Evolutionary conservation across 2,113 vertebrate genomes (phyloP), one percentile per base, ranked within the genome.

Genomic region (Gobio gobio): DNA sequence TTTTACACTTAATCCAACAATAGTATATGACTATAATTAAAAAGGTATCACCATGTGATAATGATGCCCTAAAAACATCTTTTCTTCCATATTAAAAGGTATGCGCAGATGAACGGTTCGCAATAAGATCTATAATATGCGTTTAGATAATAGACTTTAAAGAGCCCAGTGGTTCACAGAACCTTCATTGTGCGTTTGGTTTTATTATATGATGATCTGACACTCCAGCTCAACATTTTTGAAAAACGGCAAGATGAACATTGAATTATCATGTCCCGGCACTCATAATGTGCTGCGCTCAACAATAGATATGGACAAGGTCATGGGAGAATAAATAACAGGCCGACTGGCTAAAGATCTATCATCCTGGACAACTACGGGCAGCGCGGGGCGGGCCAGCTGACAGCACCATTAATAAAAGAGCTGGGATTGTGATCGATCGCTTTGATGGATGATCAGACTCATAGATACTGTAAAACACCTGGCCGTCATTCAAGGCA

Each of bases 381-480:
- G 95, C 95, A 95, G 94, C 94, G 93, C 56, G 92, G 94, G 94
- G 93, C 94, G 90, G 78, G 90, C 92, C 88, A 83, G 26, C 94
- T 97, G 97, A 97, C 96, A 96, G 95, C 92, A 95, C 95, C 96
- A 96, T 97, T 97, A 97, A 97, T 97, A 97, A 97, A 93, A 94
- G 93, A 93, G 90, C 93, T 93, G 90, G 94, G 93, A 94, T 93
- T 91, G 88, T 95, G 94, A 97, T 97, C 95, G 95, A 97, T 97
- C 88, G 95, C 92, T 91, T 84, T 97, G 96, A 97, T 96, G 95
- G 95, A 97, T 96, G 96, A 95, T 94, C 95, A 93, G 93, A 95
- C 96, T 94, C 94, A 95, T 95, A 95, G 95, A 97, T 95, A 94
- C 95, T 96, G 95, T 96, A 95, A 96, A 96, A 95, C 96, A 97